Conservation (phyloP, 1,140 invertebrate species). For the Penaeus vannamei region DNA sequence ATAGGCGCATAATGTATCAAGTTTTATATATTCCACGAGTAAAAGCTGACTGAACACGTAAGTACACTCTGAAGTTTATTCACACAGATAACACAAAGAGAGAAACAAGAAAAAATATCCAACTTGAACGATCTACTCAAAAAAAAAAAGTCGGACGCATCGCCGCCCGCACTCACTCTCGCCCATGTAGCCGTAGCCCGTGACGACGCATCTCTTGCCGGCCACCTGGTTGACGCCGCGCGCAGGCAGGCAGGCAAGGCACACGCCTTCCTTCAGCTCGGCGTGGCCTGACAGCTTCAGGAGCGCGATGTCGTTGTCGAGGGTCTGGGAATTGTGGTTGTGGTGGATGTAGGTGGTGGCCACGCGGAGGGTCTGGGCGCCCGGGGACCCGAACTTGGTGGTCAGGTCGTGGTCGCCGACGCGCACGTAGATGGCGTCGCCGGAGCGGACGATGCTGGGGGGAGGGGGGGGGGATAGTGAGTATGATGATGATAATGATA, state of each 20-base stretch:
- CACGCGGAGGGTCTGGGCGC: conserved; percentile 87
- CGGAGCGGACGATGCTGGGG: conserved; percentile 87
- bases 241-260: conserved; percentile 89
- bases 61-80: no score
- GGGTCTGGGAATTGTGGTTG: conserved; percentile 95
- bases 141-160: neutral
- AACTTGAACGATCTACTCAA: no score
- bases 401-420: conserved; percentile 95
- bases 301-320: conserved; percentile 96
- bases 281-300: conserved; percentile 92
- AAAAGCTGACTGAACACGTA: no score
- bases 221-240: conserved; percentile 87
- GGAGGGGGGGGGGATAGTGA: conserved; percentile 66
- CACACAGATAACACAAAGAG: no score
- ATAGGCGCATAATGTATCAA: no score
- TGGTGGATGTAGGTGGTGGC: conserved; percentile 96
- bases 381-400: conserved; percentile 71
- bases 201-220: conserved; percentile 91
- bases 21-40: no score
- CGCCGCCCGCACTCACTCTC: conserved; percentile 79
- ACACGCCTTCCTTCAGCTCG: conserved; percentile 86
- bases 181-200: conserved; percentile 94
- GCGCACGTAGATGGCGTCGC: conserved; percentile 91
- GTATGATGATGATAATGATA: no score
- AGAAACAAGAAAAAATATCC: no score